Evolutionary conservation across 2,113 vertebrate genomes (phyloP).

Genomic region (Caranx ignobilis): DNA sequence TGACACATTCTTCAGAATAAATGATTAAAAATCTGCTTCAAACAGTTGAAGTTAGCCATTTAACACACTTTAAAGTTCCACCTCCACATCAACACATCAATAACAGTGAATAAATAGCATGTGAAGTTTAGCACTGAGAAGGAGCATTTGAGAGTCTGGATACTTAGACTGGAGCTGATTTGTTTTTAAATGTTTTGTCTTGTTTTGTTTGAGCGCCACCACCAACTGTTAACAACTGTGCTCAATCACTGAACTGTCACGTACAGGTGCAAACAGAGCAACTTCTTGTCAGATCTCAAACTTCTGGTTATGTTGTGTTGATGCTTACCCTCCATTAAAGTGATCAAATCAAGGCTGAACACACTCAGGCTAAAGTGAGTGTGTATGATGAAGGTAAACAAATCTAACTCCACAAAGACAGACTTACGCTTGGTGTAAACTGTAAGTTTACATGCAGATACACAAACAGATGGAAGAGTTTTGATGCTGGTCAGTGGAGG

Average conservation of each 20-base stretch:
- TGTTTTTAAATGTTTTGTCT: neutral
- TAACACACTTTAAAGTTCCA: no score
- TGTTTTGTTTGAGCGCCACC: neutral
- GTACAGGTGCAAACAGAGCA: neutral
- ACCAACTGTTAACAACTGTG: neutral
- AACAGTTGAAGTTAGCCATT: no score
- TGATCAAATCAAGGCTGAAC: neutral
- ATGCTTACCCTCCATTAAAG: neutral
- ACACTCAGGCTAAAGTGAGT: neutral
- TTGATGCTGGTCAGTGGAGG: neutral
- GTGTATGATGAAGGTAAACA: neutral
- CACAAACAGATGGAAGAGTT: conserved; percentile 30
- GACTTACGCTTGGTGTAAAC: neutral
- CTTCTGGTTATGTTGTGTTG: neutral
- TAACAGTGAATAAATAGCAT: no score
- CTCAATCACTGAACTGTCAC: neutral
- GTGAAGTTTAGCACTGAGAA: no score
- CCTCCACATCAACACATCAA: no score
- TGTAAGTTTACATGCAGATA: conserved; percentile 17
- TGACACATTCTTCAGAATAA: no score
- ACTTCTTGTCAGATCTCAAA: neutral
- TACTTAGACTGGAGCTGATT: no score
- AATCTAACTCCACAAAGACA: conserved; percentile 6
- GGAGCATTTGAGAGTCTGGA: no score
- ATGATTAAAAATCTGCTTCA: no score